phyloP scores from a whole-genome alignment of 2,113 vertebrate genomes.

The Perca fluviatilis region DNA sequence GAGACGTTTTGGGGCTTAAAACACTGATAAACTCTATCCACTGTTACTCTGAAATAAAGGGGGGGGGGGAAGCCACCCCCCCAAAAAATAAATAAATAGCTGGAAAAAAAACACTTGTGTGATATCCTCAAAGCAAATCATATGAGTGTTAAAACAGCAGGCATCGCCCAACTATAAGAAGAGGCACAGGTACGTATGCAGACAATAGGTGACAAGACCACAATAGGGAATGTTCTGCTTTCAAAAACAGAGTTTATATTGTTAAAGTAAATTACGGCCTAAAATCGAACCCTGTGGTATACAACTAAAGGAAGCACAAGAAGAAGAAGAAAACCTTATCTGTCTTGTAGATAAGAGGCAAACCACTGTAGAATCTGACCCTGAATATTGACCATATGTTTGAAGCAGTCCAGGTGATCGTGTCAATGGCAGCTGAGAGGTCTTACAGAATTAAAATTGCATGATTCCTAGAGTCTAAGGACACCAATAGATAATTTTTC shows the following conservation, averaged over 20 bases:
- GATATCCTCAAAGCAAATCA: neutral
- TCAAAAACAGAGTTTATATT: neutral
- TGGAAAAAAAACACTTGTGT: neutral
- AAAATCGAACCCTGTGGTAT: neutral
- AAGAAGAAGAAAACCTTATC: neutral
- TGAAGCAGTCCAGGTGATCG: neutral
- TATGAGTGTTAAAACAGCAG: neutral
- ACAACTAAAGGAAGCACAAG: neutral
- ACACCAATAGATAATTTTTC: slow-evolving; percentile 47
- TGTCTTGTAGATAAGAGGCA: neutral
- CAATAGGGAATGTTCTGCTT: neutral
- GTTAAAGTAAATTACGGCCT: neutral
- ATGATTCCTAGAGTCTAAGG: slow-evolving; percentile 33
- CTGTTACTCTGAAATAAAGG: too few species aligned
- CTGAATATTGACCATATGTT: neutral
- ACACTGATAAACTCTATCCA: too few species aligned
- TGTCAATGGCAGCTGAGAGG: slow-evolving; percentile 2
- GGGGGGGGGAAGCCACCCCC: too few species aligned
- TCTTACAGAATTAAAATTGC: slow-evolving; percentile 30
- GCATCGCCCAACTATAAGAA: too few species aligned
- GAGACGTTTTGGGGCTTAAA: too few species aligned
- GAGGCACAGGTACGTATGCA: neutral
- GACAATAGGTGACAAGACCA: too few species aligned
- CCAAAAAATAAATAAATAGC: too few species aligned
- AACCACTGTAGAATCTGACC: neutral